A percentile compares a stretch with the other conserved stretches of the same genome.
phyloP scores from a whole-genome alignment of 2,797 vertebrate species.

The Sparus aurata region DNA sequence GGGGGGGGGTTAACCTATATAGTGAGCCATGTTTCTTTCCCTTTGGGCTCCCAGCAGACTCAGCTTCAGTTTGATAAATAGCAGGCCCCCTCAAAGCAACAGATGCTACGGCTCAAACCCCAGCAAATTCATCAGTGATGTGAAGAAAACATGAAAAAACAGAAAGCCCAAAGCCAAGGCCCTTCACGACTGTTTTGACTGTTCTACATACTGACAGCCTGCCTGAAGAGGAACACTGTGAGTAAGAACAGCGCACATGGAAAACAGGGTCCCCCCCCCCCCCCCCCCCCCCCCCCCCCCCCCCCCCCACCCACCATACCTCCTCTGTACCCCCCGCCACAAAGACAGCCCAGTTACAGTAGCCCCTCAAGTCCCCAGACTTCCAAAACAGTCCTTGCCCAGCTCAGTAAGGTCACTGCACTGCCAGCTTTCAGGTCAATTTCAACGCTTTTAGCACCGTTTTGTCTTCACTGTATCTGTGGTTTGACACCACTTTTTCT shows the following conservation, averaged over 20 bases:
- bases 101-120: conserved; percentile 79
- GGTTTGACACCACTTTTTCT: conserved; percentile 28
- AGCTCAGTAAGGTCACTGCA: conserved; percentile 22
- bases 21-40: conserved; percentile 70
- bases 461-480: conserved; percentile 30
- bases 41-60: conserved; percentile 74
- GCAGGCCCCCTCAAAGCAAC: conserved; percentile 80
- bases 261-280: conserved; percentile 64
- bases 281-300: conserved; percentile 39
- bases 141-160: conserved; percentile 35
- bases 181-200: conserved; percentile 69
- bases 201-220: conserved; percentile 70
- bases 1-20: conserved; percentile 76
- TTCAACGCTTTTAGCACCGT: conserved; percentile 28
- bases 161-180: conserved; percentile 47
- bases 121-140: conserved; percentile 69
- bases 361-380: conserved; percentile 45
- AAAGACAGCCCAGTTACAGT: conserved; percentile 53
- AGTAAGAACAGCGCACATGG: conserved; percentile 55
- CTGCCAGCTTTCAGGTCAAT: conserved; percentile 12
- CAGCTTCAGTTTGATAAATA: conserved; percentile 81
- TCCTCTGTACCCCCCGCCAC: conserved; percentile 24
- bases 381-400: conserved; percentile 26
- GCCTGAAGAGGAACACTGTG: conserved; percentile 50
- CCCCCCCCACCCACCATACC: conserved; percentile 16